Evolutionary conservation across 1,140 invertebrate genomes (phyloP).

Genomic region (Drosophila lacteicornis): DNA sequence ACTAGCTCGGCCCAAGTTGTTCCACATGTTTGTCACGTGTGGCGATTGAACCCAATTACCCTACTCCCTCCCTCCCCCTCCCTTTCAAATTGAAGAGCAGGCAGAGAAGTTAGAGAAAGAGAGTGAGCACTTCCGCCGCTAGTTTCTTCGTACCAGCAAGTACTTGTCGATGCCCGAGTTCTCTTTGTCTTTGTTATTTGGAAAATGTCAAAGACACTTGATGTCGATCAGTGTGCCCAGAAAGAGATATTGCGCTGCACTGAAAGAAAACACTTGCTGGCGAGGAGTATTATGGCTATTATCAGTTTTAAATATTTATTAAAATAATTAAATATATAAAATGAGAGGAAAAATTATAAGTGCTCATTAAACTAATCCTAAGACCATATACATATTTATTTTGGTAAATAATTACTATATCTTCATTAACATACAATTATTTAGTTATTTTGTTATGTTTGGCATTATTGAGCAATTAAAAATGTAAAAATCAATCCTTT

Average conservation of each 20-base stretch:
- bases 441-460: too few species aligned
- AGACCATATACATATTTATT: background rate
- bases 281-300: background rate
- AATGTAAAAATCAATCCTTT: background rate
- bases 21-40: constrained; percentile 53
- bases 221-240: constrained; percentile 53
- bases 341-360: too few species aligned
- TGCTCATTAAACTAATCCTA: too few species aligned
- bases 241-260: constrained; percentile 9
- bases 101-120: constrained; percentile 27
- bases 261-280: background rate
- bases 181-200: constrained; percentile 27
- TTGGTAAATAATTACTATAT: background rate
- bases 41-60: constrained; percentile 38
- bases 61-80: background rate
- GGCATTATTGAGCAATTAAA: background rate
- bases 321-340: background rate
- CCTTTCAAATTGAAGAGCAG: constrained; percentile 18
- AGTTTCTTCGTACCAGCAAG: constrained; percentile 18
- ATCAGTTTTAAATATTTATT: background rate
- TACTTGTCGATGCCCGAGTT: constrained; percentile 22
- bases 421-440: background rate
- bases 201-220: constrained; percentile 69
- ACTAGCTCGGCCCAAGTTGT: constrained; percentile 15
- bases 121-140: constrained; percentile 30